Conservation (phyloP, 2,888 invertebrate genomes). For the Megastigmus dorsalis region DNA sequence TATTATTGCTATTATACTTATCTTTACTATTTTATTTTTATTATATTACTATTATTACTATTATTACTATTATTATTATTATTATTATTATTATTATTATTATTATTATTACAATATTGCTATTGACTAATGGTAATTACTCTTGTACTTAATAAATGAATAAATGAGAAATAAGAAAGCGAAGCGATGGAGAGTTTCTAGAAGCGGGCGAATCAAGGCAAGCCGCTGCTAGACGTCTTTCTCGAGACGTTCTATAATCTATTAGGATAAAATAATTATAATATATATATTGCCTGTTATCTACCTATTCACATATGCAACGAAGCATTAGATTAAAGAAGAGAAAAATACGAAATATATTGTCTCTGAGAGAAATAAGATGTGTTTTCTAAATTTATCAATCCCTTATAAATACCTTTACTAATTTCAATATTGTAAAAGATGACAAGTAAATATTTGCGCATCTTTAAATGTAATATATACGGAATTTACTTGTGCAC, state of each 20-base stretch:
- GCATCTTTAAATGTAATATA: too few relatives aligned
- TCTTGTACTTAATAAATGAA: slow-evolving; percentile 67
- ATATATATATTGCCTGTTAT: slow-evolving; percentile 68
- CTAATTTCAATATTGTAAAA: neutral
- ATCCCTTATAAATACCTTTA: neutral
- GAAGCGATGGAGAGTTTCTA: neutral
- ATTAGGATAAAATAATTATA: slow-evolving; percentile 60
- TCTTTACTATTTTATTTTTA: slow-evolving; percentile 63
- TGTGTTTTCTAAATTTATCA: slow-evolving; percentile 55
- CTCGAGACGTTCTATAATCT: slow-evolving; percentile 57
- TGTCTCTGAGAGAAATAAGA: slow-evolving; percentile 64
- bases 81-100: slow-evolving; percentile 63
- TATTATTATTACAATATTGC: slow-evolving; percentile 62
- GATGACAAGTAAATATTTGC: too few relatives aligned
- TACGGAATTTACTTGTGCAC: too few relatives aligned
- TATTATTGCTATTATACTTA: slow-evolving; percentile 52
- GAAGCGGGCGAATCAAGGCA: slow-evolving; percentile 8
- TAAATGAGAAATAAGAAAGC: slow-evolving; percentile 43
- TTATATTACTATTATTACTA: slow-evolving; percentile 64
- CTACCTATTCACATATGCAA: slow-evolving; percentile 65
- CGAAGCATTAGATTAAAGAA: slow-evolving; percentile 66
- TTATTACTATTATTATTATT: slow-evolving; percentile 65
- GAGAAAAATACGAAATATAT: slow-evolving; percentile 66
- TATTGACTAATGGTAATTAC: slow-evolving; percentile 63
- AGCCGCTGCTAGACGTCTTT: slow-evolving; percentile 46